Conservation (phyloP, 1,140 invertebrate genomes). For the Planococcus citri region DNA sequence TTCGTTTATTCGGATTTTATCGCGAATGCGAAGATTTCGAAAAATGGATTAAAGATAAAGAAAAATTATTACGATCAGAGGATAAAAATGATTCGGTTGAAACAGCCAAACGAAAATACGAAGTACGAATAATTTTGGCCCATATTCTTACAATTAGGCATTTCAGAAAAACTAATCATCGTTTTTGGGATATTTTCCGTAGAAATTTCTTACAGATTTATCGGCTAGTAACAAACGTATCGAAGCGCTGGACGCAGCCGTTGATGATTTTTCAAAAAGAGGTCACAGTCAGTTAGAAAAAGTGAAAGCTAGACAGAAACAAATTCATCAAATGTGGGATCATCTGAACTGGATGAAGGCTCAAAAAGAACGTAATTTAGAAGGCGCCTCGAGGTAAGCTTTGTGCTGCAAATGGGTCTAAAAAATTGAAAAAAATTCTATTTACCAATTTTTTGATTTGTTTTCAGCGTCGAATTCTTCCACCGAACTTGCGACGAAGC, state of each 20-base stretch:
- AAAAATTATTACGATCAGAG: constrained; percentile 70
- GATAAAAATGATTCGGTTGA: constrained; percentile 83
- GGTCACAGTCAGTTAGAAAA: constrained; percentile 81
- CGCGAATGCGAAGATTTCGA: constrained; percentile 97
- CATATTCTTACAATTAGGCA: too few species aligned
- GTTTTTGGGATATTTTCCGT: constrained; percentile 30
- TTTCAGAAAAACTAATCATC: not conserved
- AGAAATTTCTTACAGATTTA: constrained; percentile 89
- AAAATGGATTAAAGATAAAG: constrained; percentile 93
- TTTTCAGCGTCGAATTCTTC: constrained; percentile 77
- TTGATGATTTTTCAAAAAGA: constrained; percentile 69
- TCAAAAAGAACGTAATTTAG: constrained; percentile 79
- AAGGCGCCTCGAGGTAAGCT: constrained; percentile 68
- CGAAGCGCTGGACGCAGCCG: constrained; percentile 75
- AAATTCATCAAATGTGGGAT: constrained; percentile 80
- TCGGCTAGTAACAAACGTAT: constrained; percentile 82
- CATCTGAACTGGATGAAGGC: constrained; percentile 75
- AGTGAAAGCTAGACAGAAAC: constrained; percentile 61
- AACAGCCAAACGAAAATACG: constrained; percentile 85
- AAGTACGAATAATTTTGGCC: constrained; percentile 45
- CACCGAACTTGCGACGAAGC: constrained; percentile 86
- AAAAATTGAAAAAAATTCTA: not conserved
- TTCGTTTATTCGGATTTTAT: constrained; percentile 85
- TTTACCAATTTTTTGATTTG: not conserved
- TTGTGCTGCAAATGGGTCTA: not conserved